Percentiles rank a stretch among this genome's conserved stretches.
Evolutionary conservation across 2,888 invertebrate species (phyloP).

Genomic region (Thysanoteuthis rhombus): DNA sequence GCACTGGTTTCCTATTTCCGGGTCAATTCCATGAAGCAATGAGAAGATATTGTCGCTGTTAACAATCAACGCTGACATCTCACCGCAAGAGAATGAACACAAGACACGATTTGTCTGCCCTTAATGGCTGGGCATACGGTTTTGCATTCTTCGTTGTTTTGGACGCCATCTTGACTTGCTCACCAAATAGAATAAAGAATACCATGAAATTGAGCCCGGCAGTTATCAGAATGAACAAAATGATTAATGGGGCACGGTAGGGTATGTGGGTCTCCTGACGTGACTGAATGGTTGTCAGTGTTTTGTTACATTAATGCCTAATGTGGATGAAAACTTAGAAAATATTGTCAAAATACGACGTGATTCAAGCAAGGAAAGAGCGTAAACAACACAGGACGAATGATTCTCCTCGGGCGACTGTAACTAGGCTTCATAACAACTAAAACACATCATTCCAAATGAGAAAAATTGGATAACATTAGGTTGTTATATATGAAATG

Average conservation of each 20-base stretch:
- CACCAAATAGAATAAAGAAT: neutral
- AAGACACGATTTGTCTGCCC: neutral
- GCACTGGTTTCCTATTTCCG: neutral
- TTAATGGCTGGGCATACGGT: neutral
- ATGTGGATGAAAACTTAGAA: no score
- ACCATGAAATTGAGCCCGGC: neutral
- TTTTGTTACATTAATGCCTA: no score
- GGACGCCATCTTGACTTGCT: neutral
- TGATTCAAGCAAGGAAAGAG: no score
- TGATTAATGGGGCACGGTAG: neutral
- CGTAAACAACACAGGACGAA: no score
- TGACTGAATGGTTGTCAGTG: no score
- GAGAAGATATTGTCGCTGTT: neutral
- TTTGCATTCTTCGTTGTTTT: neutral
- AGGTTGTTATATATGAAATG: no score
- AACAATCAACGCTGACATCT: neutral
- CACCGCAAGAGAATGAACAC: neutral
- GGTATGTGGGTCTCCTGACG: no score
- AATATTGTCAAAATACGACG: no score
- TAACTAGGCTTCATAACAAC: no score
- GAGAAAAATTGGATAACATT: no score
- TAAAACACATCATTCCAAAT: no score
- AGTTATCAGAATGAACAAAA: neutral
- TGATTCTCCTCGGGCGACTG: no score
- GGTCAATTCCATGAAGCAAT: neutral